Percentiles rank a stretch among this genome's conserved stretches.
Evolutionary conservation across 2,113 vertebrate species (phyloP).

Genomic region (Acanthisitta chloris): DNA sequence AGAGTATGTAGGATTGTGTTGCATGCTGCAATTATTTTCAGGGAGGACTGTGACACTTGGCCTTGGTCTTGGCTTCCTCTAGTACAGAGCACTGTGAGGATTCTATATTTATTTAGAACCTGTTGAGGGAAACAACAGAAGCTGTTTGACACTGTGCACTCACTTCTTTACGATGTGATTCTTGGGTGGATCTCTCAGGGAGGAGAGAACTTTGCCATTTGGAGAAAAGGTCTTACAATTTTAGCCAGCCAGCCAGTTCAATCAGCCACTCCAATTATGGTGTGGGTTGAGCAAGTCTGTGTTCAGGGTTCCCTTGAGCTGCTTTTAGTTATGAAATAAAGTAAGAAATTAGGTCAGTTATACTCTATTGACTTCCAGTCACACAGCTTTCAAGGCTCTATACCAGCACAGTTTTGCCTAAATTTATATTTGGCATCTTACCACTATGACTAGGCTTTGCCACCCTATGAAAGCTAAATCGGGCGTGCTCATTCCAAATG

Average conservation of each 20-base stretch:
- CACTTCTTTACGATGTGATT: background rate
- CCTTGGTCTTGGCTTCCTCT: conserved; percentile 57
- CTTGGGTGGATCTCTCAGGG: background rate
- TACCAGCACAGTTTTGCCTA: background rate
- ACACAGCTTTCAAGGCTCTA: background rate
- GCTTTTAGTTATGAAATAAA: conserved; percentile 45
- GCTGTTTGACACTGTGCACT: background rate
- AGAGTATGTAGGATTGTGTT: conserved; percentile 12
- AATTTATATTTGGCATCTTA: conserved; percentile 8
- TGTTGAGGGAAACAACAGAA: background rate
- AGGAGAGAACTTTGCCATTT: conserved; percentile 23
- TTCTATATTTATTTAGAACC: conserved; percentile 61
- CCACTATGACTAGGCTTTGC: background rate
- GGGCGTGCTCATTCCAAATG: background rate
- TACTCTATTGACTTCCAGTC: background rate
- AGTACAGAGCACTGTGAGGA: background rate
- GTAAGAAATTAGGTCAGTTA: conserved; percentile 37
- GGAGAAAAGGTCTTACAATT: conserved; percentile 15
- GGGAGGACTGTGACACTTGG: conserved; percentile 45
- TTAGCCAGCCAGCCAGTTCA: conserved; percentile 25
- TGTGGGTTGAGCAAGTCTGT: conserved; percentile 21
- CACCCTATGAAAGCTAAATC: background rate
- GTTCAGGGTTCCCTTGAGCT: conserved; percentile 21
- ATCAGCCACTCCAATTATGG: conserved; percentile 18
- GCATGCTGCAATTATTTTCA: conserved; percentile 47